These are phyloP conservation scores for Rhagonycha lutea DNA, from an alignment of 2,888 invertebrate species.

Conservation along the genomic window DNA sequence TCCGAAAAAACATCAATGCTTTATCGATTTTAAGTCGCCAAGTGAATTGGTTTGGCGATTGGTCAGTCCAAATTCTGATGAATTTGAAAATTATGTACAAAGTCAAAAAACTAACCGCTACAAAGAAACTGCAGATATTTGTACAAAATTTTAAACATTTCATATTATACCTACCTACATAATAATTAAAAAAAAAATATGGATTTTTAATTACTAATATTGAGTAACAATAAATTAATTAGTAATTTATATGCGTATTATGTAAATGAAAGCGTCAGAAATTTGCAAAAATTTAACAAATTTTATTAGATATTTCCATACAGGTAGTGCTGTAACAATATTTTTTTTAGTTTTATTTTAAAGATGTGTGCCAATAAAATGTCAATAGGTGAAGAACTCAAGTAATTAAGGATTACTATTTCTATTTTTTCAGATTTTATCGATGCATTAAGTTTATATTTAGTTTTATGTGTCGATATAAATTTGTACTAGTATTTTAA, in stretches of 20 bases:
- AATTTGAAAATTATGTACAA: no score
- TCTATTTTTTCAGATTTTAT: conserved; percentile 34
- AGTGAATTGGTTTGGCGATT: no score
- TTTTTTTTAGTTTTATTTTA: not conserved
- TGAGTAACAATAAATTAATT: not conserved
- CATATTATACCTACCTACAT: not conserved
- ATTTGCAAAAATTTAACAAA: not conserved
- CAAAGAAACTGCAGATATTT: no score
- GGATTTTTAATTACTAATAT: not conserved
- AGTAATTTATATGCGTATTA: not conserved
- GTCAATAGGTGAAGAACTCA: conserved; percentile 35
- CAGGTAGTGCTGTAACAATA: not conserved
- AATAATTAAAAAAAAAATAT: not conserved
- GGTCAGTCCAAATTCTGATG: no score
- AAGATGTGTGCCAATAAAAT: conserved; percentile 29
- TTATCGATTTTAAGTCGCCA: no score
- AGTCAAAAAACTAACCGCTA: no score
- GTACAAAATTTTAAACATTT: not conserved
- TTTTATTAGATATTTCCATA: not conserved
- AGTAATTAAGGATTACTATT: conserved; percentile 27
- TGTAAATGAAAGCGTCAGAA: not conserved
- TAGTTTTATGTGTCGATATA: not conserved
- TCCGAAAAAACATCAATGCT: no score
- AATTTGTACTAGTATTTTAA: not conserved
- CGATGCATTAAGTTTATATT: conserved; percentile 16